A percentile compares a stretch with the other conserved stretches of the same genome.
These are phyloP conservation scores for Dasysyrphus tricinctus DNA, from an alignment of 2,888 invertebrate genomes.

Conservation along the genomic window DNA sequence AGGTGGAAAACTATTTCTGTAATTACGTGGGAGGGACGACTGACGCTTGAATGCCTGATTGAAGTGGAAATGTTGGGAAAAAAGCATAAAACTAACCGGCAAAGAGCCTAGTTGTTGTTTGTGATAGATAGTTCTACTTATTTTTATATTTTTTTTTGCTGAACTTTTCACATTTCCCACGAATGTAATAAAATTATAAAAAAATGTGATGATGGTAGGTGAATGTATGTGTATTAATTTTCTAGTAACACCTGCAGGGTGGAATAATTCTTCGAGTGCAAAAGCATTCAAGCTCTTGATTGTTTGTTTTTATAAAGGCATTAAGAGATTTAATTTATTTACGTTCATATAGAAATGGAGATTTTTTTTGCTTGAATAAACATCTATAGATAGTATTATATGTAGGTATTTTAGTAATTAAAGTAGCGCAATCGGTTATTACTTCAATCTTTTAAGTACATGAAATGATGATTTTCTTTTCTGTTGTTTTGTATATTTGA, in stretches of 20 bases:
- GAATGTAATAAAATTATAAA: neutral
- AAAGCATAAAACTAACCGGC: constrained; percentile 5
- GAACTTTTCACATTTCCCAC: neutral
- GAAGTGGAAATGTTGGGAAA: constrained; percentile 47
- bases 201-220: neutral
- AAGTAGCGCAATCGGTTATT: too few relatives aligned
- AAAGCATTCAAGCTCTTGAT: too few relatives aligned
- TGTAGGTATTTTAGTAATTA: too few relatives aligned
- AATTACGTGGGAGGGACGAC: constrained; percentile 57
- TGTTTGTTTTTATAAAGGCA: too few relatives aligned
- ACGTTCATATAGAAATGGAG: too few relatives aligned
- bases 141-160: constrained; percentile 9
- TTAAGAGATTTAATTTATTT: too few relatives aligned
- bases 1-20: constrained; percentile 56
- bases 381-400: too few relatives aligned
- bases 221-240: neutral
- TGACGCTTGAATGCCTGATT: constrained; percentile 65
- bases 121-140: neutral
- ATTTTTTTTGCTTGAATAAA: too few relatives aligned
- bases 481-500: too few relatives aligned
- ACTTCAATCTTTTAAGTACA: too few relatives aligned
- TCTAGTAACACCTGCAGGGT: neutral
- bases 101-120: constrained; percentile 1
- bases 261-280: too few relatives aligned
- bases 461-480: too few relatives aligned